Evolutionary conservation across 2,888 invertebrate genomes (phyloP).

Genomic region (Omphaloscelis lunosa): DNA sequence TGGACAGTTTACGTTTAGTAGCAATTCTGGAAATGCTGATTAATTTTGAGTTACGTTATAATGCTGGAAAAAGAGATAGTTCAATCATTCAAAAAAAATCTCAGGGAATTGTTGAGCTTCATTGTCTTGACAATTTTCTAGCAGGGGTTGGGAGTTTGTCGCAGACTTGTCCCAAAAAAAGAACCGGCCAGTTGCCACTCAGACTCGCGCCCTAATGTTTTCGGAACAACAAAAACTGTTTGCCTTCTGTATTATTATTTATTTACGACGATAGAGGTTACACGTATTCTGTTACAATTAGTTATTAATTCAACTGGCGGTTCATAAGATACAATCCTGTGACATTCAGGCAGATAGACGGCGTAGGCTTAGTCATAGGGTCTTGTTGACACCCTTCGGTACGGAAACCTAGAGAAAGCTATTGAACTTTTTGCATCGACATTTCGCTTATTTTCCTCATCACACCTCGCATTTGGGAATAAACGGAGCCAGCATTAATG

Average conservation of each 20-base stretch:
- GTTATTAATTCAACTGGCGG: neutral
- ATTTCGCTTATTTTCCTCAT: slow-evolving; percentile 1
- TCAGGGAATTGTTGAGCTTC: neutral
- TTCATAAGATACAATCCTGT: neutral
- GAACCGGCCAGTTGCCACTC: neutral
- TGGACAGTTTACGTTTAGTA: slow-evolving; percentile 25
- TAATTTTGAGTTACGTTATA: slow-evolving; percentile 26
- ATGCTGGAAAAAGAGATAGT: neutral
- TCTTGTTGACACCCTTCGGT: neutral
- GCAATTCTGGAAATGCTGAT: slow-evolving; percentile 23
- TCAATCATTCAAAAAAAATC: no score
- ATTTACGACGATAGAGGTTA: neutral
- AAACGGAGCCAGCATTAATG: slow-evolving; percentile 25
- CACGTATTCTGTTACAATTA: neutral
- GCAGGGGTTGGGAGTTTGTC: neutral
- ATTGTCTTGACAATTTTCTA: neutral
- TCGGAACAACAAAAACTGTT: neutral
- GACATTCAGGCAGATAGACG: neutral
- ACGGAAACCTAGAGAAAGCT: neutral
- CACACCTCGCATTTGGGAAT: slow-evolving; percentile 6
- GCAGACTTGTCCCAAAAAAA: neutral
- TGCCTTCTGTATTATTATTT: neutral
- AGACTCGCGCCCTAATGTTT: neutral
- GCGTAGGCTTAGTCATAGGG: neutral
- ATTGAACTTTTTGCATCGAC: neutral